These are phyloP conservation scores for Rafetus swinhoei DNA, from an alignment of 2,113 vertebrate genomes.

Conservation along the genomic window DNA sequence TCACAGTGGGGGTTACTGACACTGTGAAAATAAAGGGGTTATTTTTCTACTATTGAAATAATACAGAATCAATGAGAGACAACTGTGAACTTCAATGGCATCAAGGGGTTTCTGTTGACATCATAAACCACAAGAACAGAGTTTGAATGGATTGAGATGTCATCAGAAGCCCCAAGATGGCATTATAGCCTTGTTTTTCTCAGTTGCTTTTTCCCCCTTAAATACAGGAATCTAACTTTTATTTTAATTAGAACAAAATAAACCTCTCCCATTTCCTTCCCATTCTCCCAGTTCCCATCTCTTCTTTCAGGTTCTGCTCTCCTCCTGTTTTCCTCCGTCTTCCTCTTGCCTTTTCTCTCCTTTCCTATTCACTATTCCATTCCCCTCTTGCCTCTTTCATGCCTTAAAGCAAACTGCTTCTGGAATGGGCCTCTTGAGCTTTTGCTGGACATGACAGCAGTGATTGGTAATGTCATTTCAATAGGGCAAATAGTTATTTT, in stretches of 20 bases:
- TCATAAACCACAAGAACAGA: constrained; percentile 61
- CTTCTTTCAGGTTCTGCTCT: not conserved
- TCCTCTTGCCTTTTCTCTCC: not conserved
- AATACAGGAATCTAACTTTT: constrained; percentile 11
- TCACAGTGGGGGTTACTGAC: constrained; percentile 61
- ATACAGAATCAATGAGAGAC: constrained; percentile 68
- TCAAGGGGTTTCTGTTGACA: constrained; percentile 58
- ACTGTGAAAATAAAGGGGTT: constrained; percentile 66
- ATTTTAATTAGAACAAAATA: not conserved
- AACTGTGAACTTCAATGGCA: constrained; percentile 37
- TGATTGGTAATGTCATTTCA: not conserved
- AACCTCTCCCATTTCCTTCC: not conserved
- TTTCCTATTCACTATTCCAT: not conserved
- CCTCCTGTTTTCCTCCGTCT: not conserved
- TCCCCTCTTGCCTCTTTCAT: not conserved
- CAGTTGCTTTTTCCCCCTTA: constrained; percentile 38
- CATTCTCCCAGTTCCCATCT: fast-evolving
- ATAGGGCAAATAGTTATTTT: not conserved
- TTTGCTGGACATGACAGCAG: not conserved
- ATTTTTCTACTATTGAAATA: constrained; percentile 71
- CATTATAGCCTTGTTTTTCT: constrained; percentile 74
- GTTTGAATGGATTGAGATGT: constrained; percentile 70
- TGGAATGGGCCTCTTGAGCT: not conserved
- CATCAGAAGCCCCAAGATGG: constrained; percentile 75
- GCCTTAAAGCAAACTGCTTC: constrained; percentile 5